These are phyloP conservation scores for Drosophila fuyamai DNA, from an alignment of 1,140 invertebrate genomes.

Conservation along the genomic window DNA sequence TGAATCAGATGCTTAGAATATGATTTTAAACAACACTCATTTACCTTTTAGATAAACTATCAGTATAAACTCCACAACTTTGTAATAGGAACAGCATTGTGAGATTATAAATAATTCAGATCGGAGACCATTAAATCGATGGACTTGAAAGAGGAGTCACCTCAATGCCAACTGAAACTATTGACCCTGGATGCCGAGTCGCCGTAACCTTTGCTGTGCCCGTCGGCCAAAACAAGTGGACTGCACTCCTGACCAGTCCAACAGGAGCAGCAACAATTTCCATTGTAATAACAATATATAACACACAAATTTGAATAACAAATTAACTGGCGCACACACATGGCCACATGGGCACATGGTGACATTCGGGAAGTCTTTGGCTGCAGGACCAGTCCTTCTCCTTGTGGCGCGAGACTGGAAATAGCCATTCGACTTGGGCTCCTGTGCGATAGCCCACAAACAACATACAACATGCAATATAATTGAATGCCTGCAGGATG, in stretches of 20 bases:
- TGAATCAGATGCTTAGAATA: too few species aligned
- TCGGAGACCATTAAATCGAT: background rate
- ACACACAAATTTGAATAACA: constrained; percentile 82
- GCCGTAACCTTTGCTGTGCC: constrained; percentile 42
- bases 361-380: constrained; percentile 53
- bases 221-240: constrained; percentile 50
- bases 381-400: constrained; percentile 8
- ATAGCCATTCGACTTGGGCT: constrained; percentile 65
- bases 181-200: constrained; percentile 38
- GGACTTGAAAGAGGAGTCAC: background rate
- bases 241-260: constrained; percentile 32
- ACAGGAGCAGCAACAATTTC: constrained; percentile 64
- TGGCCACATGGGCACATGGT: constrained; percentile 23
- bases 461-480: constrained; percentile 64
- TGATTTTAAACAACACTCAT: too few species aligned
- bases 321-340: constrained; percentile 65
- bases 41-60: background rate
- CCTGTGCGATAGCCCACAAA: constrained; percentile 3
- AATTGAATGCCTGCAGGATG: constrained; percentile 80
- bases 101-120: constrained; percentile 1
- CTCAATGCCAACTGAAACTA: constrained; percentile 29
- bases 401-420: constrained; percentile 58
- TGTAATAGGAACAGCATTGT: background rate
- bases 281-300: constrained; percentile 81
- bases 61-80: background rate